A percentile compares a stretch with the other conserved stretches of the same genome.
These are phyloP conservation scores for Tyrannus savana DNA, from an alignment of 2,113 vertebrate species.

Conservation along the genomic window DNA sequence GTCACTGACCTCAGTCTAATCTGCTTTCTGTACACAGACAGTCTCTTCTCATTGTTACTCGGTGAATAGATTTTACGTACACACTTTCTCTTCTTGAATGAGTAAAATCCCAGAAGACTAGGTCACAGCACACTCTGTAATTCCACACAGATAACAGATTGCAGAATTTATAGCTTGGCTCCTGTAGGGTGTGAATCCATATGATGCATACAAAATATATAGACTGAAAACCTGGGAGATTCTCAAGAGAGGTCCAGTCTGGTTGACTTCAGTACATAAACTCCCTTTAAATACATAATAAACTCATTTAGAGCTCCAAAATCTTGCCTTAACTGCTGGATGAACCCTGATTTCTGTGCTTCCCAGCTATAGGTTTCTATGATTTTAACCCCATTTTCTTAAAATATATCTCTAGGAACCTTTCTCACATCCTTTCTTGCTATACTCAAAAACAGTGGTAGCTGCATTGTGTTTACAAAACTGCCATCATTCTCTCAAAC, in stretches of 20 bases:
- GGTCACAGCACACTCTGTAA: neutral
- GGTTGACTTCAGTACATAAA: neutral
- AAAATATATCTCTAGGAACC: neutral
- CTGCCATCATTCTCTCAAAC: neutral
- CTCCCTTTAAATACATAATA: neutral
- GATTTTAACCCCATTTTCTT: neutral
- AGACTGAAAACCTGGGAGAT: neutral
- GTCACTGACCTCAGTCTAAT: neutral
- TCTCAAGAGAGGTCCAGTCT: neutral
- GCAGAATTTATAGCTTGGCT: neutral
- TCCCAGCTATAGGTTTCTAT: neutral
- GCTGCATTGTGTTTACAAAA: neutral
- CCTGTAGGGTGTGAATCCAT: neutral
- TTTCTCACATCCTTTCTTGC: neutral
- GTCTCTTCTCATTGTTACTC: neutral
- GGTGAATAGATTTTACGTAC: neutral
- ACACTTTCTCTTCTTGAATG: neutral
- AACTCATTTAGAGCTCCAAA: neutral
- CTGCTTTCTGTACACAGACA: neutral
- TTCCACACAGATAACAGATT: neutral
- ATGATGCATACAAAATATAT: neutral
- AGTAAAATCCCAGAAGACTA: neutral
- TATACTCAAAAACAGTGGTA: neutral
- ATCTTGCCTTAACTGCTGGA: neutral
- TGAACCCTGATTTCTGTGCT: neutral